A percentile compares a stretch with the other conserved stretches of the same genome.
Conservation (phyloP, 2,113 vertebrate species). For the Nettapus auritus region DNA sequence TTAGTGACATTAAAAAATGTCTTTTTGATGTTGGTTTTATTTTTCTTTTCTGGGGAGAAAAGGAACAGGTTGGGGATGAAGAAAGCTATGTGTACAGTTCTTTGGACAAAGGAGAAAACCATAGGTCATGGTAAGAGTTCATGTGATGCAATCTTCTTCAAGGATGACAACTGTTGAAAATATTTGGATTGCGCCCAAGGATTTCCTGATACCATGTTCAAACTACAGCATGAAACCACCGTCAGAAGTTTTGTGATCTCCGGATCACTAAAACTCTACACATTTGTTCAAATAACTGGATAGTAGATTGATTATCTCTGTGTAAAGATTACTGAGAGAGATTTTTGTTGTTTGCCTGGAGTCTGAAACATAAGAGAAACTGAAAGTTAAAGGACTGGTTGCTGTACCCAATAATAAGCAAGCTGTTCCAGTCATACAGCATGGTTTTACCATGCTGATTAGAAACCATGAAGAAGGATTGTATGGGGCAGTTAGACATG, state of each 20-base stretch:
- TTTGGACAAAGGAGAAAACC: not conserved
- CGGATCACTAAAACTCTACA: not conserved
- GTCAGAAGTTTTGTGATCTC: not conserved
- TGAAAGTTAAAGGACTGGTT: not conserved
- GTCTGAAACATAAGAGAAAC: not conserved
- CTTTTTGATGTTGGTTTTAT: not conserved
- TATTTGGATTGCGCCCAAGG: not conserved
- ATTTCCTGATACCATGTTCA: not conserved
- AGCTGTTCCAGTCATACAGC: accelerated
- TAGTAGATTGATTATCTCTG: not conserved
- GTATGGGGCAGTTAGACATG: not conserved
- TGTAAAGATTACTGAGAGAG: conserved; percentile 17
- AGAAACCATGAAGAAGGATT: accelerated
- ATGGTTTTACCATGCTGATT: not conserved
- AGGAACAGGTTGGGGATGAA: not conserved
- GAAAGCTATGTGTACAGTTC: accelerated
- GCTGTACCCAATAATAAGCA: not conserved
- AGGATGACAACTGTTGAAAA: not conserved
- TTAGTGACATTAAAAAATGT: not conserved
- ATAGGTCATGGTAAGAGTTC: not conserved
- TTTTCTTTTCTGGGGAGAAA: not conserved
- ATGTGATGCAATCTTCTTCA: not conserved
- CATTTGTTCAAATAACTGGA: conserved; percentile 10
- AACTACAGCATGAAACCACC: not conserved
- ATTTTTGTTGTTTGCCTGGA: not conserved